Evolutionary conservation across 1,140 invertebrate species (phyloP), one percentile per base, ranked within the genome.

Genomic region (Sycobia sp.): DNA sequence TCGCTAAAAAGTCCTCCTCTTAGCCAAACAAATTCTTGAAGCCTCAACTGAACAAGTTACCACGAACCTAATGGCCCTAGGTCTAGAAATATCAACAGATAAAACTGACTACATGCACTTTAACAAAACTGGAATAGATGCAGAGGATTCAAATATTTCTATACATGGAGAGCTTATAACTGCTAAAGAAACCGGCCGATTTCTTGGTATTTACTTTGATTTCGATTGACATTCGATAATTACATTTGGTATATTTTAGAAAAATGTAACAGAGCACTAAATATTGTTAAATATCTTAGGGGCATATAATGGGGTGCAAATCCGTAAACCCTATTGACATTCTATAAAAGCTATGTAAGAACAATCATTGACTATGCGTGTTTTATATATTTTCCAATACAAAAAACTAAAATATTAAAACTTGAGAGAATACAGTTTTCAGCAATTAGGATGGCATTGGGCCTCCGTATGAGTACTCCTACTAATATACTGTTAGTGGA

Each of bases 121-220:
- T 34, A 65, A 65, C 41, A 60, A 39, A n/a, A 47, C 53, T 16
- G 39, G 29, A 2, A 36, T 44, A 9, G 7, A 18, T 14, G 49
- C 57, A 9, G 27, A 39, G 1, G 18, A 57, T 7, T 32, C 57
- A 1, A 10, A 23, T 22, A 60, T 65, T 13, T 29, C 9, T 16
- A 41, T 65, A 13, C 14, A 32, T 13, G 23, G 27, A 29, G 13
- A 22, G n/a, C 18, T 18, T 14, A 56, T 60, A 4, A n/a, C 41
- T n/a, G 60, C 56, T 20, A 29, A 4, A 9, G 3, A 13, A 4
- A 13, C n/a, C 11, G 57, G 16, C 29, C n/a, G 34, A 18, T 65
- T 65, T 55, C 22, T 60, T 3, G 63, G 63, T 20, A 55, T 65
- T 18, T 23, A 41, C 9, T 54, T 65, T 18, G 56, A 65, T 55